These are phyloP conservation scores for Eurytoma californica DNA, from an alignment of 2,888 invertebrate genomes.

Conservation along the genomic window DNA sequence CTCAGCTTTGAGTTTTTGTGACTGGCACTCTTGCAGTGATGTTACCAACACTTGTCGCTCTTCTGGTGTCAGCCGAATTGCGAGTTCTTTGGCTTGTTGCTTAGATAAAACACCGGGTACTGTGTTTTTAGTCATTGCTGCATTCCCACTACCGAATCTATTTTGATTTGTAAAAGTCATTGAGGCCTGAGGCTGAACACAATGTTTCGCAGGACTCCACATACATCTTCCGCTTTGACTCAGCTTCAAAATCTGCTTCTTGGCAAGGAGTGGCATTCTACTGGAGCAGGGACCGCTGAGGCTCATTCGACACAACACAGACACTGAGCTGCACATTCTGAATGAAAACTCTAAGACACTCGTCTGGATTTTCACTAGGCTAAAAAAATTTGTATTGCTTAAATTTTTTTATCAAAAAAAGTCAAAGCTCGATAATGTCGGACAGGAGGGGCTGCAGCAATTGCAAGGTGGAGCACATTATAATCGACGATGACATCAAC, in stretches of 20 bases:
- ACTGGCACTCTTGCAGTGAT: slow-evolving; percentile 85
- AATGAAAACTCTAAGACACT: slow-evolving; percentile 9
- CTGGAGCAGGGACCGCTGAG: slow-evolving; percentile 39
- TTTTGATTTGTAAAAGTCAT: slow-evolving; percentile 34
- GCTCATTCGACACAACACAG: slow-evolving; percentile 53
- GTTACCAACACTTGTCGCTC: slow-evolving; percentile 82
- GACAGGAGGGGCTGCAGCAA: neutral
- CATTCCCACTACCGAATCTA: slow-evolving; percentile 56
- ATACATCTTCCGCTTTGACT: slow-evolving; percentile 16
- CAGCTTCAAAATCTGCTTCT: slow-evolving; percentile 27
- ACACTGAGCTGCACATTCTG: slow-evolving; percentile 59
- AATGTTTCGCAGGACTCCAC: neutral
- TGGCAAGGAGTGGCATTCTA: slow-evolving; percentile 14
- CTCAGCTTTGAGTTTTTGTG: slow-evolving; percentile 84
- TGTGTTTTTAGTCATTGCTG: slow-evolving; percentile 58
- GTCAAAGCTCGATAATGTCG: slow-evolving; percentile 26
- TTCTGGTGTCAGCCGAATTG: slow-evolving; percentile 83
- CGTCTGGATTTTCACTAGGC: neutral
- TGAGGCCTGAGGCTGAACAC: slow-evolving; percentile 9
- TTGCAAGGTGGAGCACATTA: slow-evolving; percentile 13
- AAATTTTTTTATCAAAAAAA: slow-evolving; percentile 12
- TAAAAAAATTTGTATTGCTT: neutral
- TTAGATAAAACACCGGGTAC: slow-evolving; percentile 77
- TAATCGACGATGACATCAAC: slow-evolving; percentile 15
- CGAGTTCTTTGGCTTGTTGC: slow-evolving; percentile 84